Conservation (phyloP, 2,888 invertebrate genomes). For the Gnatocerus cornutus region DNA sequence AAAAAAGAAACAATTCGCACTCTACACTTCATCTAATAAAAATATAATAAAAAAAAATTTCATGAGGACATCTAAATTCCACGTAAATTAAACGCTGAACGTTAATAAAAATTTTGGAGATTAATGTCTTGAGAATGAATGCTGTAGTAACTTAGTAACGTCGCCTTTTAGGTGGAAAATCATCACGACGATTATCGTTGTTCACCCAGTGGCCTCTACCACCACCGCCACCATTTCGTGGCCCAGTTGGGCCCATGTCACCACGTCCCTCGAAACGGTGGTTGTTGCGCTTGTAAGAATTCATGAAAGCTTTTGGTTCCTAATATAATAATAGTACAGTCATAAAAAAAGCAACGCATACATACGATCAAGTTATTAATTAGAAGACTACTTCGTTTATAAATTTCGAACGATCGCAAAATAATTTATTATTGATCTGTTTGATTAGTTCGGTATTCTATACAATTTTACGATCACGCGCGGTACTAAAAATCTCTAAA, state of each 20-base stretch:
- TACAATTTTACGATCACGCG: background rate
- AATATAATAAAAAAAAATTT: background rate
- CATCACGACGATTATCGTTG: constrained; percentile 63
- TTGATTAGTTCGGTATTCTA: background rate
- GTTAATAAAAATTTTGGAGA: background rate
- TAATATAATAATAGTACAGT: constrained; percentile 51
- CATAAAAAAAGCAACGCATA: constrained; percentile 27
- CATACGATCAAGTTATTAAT: constrained; percentile 8
- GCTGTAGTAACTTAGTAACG: constrained; percentile 56
- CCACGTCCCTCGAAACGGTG: constrained; percentile 58
- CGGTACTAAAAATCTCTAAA: too few species aligned
- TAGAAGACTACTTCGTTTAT: constrained; percentile 35
- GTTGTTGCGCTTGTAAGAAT: constrained; percentile 63
- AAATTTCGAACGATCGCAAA: background rate
- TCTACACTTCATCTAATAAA: background rate
- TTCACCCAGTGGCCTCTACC: constrained; percentile 63
- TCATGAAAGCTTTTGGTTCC: constrained; percentile 64
- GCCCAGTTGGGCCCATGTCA: constrained; percentile 47
- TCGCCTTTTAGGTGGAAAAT: constrained; percentile 62
- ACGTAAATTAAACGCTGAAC: background rate
- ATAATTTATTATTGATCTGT: constrained; percentile 40
- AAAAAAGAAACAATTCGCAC: constrained; percentile 11
- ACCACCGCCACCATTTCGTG: constrained; percentile 52
- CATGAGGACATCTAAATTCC: too few species aligned
- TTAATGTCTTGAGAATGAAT: constrained; percentile 36